A percentile compares a stretch with the other conserved stretches of the same genome.
These are phyloP conservation scores for Glossophaga mutica DNA, from an alignment of 2,797 vertebrate species.

Conservation along the genomic window DNA sequence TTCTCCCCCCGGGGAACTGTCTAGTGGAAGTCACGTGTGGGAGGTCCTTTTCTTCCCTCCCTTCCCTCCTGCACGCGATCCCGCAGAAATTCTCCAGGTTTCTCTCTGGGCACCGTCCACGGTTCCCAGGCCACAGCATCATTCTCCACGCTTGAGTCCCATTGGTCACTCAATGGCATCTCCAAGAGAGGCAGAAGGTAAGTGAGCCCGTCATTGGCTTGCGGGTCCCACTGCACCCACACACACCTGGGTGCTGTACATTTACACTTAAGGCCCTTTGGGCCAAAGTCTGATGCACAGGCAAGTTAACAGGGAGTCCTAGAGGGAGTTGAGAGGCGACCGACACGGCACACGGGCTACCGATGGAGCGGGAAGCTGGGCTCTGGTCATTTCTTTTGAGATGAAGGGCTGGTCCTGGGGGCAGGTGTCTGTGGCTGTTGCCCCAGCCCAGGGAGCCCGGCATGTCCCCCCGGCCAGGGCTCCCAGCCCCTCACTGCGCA, in stretches of 20 bases:
- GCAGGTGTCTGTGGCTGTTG: accelerated
- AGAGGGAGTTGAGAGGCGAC: too few species aligned
- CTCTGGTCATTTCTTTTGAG: neutral
- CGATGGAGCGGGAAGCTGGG: accelerated
- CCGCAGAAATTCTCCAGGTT: neutral
- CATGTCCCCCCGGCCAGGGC: accelerated
- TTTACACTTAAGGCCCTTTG: neutral
- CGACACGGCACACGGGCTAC: accelerated
- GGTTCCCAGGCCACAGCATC: accelerated
- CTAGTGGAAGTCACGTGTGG: accelerated
- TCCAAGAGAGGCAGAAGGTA: neutral
- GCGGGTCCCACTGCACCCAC: too few species aligned
- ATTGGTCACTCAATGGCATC: accelerated
- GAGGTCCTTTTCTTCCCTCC: neutral
- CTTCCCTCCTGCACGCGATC: accelerated
- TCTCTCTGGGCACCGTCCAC: accelerated
- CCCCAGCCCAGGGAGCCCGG: accelerated
- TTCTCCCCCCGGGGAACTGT: too few species aligned
- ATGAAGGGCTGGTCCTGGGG: neutral
- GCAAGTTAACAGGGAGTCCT: neutral
- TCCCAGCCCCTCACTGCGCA: accelerated
- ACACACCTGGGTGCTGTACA: too few species aligned
- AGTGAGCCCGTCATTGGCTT: neutral
- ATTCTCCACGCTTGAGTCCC: neutral
- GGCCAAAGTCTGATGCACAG: neutral